phyloP scores from a whole-genome alignment of 1,140 invertebrate genomes.

The Bemisia tabaci region DNA sequence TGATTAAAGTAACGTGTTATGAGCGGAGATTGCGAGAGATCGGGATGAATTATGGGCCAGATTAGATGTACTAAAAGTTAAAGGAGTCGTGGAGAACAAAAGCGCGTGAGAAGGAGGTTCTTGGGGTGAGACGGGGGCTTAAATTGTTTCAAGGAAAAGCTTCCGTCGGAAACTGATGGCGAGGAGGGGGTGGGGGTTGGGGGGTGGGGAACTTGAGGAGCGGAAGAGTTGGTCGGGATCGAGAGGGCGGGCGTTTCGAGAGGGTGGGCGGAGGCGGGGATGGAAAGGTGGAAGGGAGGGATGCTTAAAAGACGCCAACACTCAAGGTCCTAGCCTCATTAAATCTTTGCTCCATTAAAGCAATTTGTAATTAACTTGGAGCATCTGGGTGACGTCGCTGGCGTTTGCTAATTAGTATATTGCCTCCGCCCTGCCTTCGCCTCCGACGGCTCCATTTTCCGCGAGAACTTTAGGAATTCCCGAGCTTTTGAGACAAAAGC shows the following conservation, averaged over 20 bases:
- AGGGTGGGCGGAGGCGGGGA: background rate
- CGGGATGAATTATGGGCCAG: no score
- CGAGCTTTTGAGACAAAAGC: background rate
- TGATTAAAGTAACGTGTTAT: no score
- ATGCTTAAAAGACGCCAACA: background rate
- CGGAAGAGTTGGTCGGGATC: no score
- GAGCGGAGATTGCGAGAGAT: no score
- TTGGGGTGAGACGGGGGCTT: background rate
- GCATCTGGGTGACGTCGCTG: background rate
- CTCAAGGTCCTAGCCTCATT: background rate
- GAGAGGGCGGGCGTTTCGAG: background rate
- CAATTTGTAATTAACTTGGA: background rate
- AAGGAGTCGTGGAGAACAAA: no score
- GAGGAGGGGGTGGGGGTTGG: background rate
- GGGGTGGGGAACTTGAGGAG: no score
- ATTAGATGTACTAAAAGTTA: no score
- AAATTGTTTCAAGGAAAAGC: background rate
- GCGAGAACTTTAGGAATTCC: background rate
- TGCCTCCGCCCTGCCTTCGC: background rate
- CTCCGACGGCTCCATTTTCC: background rate
- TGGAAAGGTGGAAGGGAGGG: background rate
- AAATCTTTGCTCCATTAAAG: background rate
- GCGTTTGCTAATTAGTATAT: background rate
- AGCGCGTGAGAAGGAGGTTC: no score
- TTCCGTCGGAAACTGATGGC: background rate